Evolutionary conservation across 1,140 invertebrate species (phyloP), one percentile per base, ranked within the genome.

Genomic region (Drosophila biarmipes): DNA sequence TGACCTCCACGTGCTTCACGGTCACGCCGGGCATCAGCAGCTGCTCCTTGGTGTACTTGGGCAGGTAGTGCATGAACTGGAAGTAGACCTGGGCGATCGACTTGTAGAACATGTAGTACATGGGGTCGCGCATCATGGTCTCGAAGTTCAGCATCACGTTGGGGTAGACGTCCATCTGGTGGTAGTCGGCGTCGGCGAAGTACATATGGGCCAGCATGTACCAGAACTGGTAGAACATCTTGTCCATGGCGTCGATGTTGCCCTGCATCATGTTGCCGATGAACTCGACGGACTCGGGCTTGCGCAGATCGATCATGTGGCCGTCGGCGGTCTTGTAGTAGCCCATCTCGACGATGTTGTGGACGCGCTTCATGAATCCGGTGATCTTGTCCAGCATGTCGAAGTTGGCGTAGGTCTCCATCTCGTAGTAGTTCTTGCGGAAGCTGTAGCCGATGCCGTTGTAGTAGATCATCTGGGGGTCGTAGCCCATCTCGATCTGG

Each of bases 61-160:
- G 93, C 6, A 95, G 90, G 49, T 93, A 93, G 66, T 95, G 75
- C 78, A 95, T 95, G 56, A 93, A 86, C 40, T 74, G 66, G 63
- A 71, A 78, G 82, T 94, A 94, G 66, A 94, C 93, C 52, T 92
- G 84, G 14, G 94, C 74, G 69, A 95, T 94, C 52, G 93, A 93
- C 75, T 94, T 94, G 91, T 94, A 94, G 27, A 95, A 91, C 66
- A 94, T 93, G 82, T 94, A 95, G 93, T 94, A 95, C 21, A 93
- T 92, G 6, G 95, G 95, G 72, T 96, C 95, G 42, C 95, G 93
- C 61, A 95, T 84, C 34, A 94, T 93, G 4, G 95, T 95, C 68
- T 92, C 87, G 67, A 92, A 93, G 68, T 93, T 92, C 55, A 94
- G 93, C 40, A 95, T 87, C 15, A 92, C 93, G 15, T 92, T 91